Conservation (phyloP, 2,888 invertebrate species). For the Callyntrura guangdongensis region DNA sequence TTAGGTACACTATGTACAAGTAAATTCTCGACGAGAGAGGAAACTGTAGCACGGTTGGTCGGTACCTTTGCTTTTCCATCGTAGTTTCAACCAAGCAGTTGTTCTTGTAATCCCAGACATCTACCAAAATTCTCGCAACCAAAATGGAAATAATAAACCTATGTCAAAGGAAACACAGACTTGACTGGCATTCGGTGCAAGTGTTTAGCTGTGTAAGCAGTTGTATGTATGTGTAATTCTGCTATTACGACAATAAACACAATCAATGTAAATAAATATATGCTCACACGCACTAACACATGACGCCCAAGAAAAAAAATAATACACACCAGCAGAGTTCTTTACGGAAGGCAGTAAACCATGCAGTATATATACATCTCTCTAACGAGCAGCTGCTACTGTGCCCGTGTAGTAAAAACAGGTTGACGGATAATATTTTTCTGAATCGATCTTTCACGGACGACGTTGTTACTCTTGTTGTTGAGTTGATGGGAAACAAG, state of each 20-base stretch:
- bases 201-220: background rate
- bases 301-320: background rate
- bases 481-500: constrained; percentile 6
- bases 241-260: background rate
- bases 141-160: background rate
- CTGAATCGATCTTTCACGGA: constrained; percentile 34
- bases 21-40: too few species aligned
- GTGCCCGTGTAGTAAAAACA: constrained; percentile 4
- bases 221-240: background rate
- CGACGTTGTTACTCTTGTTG: constrained; percentile 8
- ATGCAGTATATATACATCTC: background rate
- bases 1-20: too few species aligned
- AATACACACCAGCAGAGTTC: too few species aligned
- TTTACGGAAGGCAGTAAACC: too few species aligned
- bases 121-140: background rate
- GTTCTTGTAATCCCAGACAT: background rate
- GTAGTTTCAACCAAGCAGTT: too few species aligned
- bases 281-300: too few species aligned
- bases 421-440: background rate
- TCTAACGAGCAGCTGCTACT: background rate
- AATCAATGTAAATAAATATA: constrained; percentile 54
- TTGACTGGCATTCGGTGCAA: background rate
- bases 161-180: background rate
- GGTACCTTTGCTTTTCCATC: too few species aligned
- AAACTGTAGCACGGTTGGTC: too few species aligned